Conservation (phyloP, 1,140 invertebrate species). For the Procambarus virginalis region DNA sequence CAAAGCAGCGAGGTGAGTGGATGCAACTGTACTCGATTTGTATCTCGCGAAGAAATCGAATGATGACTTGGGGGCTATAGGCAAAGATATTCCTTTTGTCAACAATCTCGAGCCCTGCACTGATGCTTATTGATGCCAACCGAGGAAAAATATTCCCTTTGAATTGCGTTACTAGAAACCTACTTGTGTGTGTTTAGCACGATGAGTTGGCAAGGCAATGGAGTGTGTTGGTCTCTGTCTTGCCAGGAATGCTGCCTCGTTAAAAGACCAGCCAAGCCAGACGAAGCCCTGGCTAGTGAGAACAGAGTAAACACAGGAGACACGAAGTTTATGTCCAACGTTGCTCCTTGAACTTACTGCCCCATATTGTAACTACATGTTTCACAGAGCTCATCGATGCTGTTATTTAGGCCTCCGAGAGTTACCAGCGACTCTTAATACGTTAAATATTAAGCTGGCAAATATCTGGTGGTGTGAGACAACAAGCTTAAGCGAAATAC, state of each 20-base stretch:
- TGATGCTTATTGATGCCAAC: background rate
- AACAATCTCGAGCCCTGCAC: background rate
- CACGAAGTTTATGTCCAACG: background rate
- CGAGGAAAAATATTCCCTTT: background rate
- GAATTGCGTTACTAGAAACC: background rate
- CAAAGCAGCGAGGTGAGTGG: background rate
- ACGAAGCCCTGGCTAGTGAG: background rate
- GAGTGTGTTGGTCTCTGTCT: background rate
- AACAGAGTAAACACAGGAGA: background rate
- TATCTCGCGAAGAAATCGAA: background rate
- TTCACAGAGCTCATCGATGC: background rate
- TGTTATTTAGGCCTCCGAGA: no score
- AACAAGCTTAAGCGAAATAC: no score
- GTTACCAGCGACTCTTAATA: no score
- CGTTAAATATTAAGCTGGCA: no score
- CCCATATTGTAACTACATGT: background rate
- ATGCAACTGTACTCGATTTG: background rate
- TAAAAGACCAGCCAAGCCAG: background rate
- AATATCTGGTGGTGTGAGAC: no score
- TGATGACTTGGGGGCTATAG: background rate
- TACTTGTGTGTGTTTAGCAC: background rate
- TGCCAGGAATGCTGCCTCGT: constrained; percentile 3
- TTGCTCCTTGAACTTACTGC: background rate
- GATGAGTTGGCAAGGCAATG: constrained; percentile 11
- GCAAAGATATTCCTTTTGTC: background rate